These are phyloP conservation scores for Caenorhabditis brenneri DNA, from an alignment of 1,140 invertebrate species.

Conservation along the genomic window DNA sequence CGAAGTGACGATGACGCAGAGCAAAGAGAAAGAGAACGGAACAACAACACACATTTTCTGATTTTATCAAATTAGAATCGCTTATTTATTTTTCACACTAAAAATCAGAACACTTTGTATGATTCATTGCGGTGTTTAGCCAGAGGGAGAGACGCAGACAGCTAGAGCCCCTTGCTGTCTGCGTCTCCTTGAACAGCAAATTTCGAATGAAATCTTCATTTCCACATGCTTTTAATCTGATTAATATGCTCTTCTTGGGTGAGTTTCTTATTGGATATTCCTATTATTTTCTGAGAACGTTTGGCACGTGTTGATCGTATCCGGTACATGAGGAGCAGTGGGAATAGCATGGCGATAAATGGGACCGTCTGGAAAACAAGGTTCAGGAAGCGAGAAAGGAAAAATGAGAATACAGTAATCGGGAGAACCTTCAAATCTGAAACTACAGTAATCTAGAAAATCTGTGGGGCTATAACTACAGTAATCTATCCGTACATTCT, in stretches of 20 bases:
- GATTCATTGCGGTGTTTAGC: too few relatives aligned
- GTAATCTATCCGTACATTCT: too few relatives aligned
- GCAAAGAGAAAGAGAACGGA: too few relatives aligned
- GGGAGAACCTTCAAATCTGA: background rate
- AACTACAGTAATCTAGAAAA: background rate
- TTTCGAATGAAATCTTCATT: background rate
- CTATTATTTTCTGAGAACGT: background rate
- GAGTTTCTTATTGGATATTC: background rate
- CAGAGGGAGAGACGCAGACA: too few relatives aligned
- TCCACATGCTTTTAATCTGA: background rate
- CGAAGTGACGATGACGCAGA: too few relatives aligned
- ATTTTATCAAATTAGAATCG: background rate
- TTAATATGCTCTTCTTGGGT: background rate
- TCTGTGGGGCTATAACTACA: too few relatives aligned
- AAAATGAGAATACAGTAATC: background rate
- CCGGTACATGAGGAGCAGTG: background rate
- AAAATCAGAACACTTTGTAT: too few relatives aligned
- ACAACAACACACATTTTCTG: too few relatives aligned
- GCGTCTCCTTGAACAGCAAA: too few relatives aligned
- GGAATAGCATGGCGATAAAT: background rate
- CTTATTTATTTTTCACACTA: too few relatives aligned
- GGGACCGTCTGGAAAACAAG: background rate
- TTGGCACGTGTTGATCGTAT: background rate
- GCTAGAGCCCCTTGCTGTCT: too few relatives aligned
- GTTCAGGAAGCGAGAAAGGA: background rate